These are phyloP conservation scores for Anneissia japonica DNA, from an alignment of 35 echinoderm and acorn worm species.

Conservation along the genomic window DNA sequence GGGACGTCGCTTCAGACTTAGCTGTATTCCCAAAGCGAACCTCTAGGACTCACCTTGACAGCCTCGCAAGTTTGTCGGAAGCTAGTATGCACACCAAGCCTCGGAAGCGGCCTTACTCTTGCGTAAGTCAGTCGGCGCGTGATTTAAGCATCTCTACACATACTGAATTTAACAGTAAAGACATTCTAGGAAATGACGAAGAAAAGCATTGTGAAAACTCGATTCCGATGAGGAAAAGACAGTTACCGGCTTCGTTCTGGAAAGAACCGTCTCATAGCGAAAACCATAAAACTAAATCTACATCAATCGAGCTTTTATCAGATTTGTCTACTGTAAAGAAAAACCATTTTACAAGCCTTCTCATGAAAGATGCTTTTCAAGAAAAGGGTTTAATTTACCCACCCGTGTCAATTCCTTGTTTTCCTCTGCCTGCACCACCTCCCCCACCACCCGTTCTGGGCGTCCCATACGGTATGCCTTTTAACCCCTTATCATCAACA, in stretches of 20 bases:
- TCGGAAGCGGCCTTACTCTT: neutral
- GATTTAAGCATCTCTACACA: neutral
- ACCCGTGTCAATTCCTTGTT: neutral
- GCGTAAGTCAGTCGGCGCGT: slow-evolving; percentile 7
- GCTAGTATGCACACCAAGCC: neutral
- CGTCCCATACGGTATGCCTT: neutral
- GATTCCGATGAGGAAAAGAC: slow-evolving; percentile 55
- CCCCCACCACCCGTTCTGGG: neutral
- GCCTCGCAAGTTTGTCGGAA: neutral
- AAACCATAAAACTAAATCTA: slow-evolving; percentile 41
- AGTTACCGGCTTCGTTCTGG: slow-evolving; percentile 74
- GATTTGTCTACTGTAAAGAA: neutral
- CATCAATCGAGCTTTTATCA: neutral
- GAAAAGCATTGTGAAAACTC: slow-evolving; percentile 21
- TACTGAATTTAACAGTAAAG: neutral
- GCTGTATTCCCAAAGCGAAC: neutral
- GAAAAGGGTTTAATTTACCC: neutral
- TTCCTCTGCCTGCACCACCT: neutral
- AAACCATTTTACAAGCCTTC: neutral
- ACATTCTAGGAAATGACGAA: neutral
- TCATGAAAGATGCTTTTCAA: neutral
- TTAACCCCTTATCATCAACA: neutral
- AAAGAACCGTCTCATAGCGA: slow-evolving; percentile 64
- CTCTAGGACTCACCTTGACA: neutral
- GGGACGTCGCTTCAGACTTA: neutral